Percentiles rank a stretch among this genome's conserved stretches.
phyloP scores from a whole-genome alignment of 2,888 invertebrate genomes.

The Dryocosmus kuriphilus region DNA sequence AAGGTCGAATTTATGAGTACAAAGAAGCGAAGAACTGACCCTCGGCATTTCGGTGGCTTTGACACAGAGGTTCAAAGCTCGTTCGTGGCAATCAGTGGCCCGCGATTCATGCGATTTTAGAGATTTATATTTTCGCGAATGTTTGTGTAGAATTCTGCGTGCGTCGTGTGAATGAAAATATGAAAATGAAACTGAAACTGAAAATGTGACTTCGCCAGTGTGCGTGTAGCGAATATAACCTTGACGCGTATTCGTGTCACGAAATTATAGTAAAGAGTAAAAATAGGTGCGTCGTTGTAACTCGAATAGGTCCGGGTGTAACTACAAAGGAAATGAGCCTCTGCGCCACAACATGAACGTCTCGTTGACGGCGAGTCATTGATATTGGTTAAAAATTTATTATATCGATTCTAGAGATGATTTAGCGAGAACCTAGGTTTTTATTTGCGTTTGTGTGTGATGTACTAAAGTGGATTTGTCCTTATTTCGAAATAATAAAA shows the following conservation, averaged over 20 bases:
- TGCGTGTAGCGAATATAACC: constrained; percentile 37
- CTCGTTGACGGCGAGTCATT: constrained; percentile 23
- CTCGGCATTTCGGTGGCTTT: constrained; percentile 44
- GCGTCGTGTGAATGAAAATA: constrained; percentile 51
- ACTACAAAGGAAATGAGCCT: not conserved
- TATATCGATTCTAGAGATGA: constrained; percentile 14
- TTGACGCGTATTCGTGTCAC: constrained; percentile 7
- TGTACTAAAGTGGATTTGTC: constrained; percentile 8
- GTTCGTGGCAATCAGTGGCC: constrained; percentile 35
- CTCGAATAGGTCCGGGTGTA: not conserved
- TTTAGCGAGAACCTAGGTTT: constrained; percentile 53
- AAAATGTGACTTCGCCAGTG: constrained; percentile 44
- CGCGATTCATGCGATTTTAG: constrained; percentile 62
- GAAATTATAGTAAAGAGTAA: constrained; percentile 25
- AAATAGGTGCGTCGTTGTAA: constrained; percentile 17
- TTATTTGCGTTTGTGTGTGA: constrained; percentile 53
- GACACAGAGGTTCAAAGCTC: constrained; percentile 26
- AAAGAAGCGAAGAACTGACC: constrained; percentile 46
- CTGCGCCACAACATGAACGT: not conserved
- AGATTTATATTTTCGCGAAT: constrained; percentile 68
- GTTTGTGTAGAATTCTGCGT: constrained; percentile 58
- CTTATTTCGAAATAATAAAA: not conserved
- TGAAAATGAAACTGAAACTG: constrained; percentile 44
- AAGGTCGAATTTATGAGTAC: constrained; percentile 42
- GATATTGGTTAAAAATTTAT: constrained; percentile 26